A percentile compares a stretch with the other conserved stretches of the same genome.
Evolutionary conservation across 2,113 vertebrate species (phyloP).

Genomic region (Phylloscopus whistleri): DNA sequence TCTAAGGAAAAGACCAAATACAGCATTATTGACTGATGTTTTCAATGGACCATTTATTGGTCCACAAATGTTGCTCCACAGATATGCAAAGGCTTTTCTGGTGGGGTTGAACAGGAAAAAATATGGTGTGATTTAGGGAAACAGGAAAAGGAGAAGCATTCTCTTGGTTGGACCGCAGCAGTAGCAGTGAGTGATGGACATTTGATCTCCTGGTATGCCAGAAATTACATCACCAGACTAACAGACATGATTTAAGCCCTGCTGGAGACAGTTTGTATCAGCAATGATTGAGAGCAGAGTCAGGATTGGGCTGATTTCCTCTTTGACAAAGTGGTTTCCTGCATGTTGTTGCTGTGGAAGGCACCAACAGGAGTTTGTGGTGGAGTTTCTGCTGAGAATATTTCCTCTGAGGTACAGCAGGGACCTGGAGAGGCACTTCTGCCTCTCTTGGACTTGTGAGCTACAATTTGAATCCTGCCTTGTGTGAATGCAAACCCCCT

Average conservation of each 20-base stretch:
- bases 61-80: not conserved
- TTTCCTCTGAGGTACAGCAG: constrained; percentile 19
- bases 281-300: not conserved
- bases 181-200: not conserved
- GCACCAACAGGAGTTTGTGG: not conserved
- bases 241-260: not conserved
- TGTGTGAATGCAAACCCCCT: not conserved
- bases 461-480: not conserved
- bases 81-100: not conserved
- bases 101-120: not conserved
- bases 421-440: not conserved
- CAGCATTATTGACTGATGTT: not conserved
- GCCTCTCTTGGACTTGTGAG: not conserved
- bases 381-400: not conserved
- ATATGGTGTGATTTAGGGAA: not conserved
- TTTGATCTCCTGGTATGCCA: constrained; percentile 1
- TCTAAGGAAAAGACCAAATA: not conserved
- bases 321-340: constrained; percentile 13
- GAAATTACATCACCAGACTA: not conserved
- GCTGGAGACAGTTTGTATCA: constrained; percentile 4
- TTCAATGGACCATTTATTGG: not conserved
- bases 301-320: not conserved
- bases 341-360: not conserved
- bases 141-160: constrained; percentile 16
- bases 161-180: not conserved